A percentile compares a stretch with the other conserved stretches of the same genome.
Evolutionary conservation across 2,113 vertebrate species (phyloP).

Genomic region (Scolopax mira): DNA sequence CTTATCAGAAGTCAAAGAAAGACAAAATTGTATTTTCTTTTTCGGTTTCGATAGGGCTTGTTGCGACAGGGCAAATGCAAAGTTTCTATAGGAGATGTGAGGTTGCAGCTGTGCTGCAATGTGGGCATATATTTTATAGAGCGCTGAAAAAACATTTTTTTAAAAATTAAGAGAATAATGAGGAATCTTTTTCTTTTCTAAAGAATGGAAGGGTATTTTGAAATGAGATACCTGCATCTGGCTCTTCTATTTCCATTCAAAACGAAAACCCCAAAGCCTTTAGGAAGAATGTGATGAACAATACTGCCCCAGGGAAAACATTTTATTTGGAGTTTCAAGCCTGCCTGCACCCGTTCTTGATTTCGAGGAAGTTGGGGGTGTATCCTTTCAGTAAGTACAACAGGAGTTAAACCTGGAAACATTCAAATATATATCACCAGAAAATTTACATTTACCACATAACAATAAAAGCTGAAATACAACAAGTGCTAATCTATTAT

Average conservation of each 20-base stretch:
- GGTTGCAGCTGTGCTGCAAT: neutral
- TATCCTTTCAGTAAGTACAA: neutral
- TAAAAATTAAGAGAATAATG: neutral
- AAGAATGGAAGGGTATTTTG: conserved; percentile 7
- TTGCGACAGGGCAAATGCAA: neutral
- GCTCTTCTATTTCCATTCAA: neutral
- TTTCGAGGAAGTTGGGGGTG: neutral
- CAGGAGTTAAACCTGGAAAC: neutral
- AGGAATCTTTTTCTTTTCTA: neutral
- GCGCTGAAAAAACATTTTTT: neutral
- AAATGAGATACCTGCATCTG: conserved; percentile 36
- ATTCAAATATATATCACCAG: neutral
- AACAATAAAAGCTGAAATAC: neutral
- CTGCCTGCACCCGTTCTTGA: neutral
- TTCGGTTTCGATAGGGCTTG: neutral
- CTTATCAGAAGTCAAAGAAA: neutral
- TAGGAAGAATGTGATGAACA: conserved; percentile 25
- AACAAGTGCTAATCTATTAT: neutral
- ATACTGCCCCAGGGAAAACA: neutral
- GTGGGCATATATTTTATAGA: neutral
- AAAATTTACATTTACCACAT: neutral
- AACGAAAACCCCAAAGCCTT: conserved; percentile 2
- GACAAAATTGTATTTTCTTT: neutral
- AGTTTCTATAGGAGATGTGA: neutral
- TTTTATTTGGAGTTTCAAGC: conserved; percentile 6